These are phyloP conservation scores for Coregonus clupeaformis DNA, from an alignment of 2,113 vertebrate genomes.

Conservation along the genomic window DNA sequence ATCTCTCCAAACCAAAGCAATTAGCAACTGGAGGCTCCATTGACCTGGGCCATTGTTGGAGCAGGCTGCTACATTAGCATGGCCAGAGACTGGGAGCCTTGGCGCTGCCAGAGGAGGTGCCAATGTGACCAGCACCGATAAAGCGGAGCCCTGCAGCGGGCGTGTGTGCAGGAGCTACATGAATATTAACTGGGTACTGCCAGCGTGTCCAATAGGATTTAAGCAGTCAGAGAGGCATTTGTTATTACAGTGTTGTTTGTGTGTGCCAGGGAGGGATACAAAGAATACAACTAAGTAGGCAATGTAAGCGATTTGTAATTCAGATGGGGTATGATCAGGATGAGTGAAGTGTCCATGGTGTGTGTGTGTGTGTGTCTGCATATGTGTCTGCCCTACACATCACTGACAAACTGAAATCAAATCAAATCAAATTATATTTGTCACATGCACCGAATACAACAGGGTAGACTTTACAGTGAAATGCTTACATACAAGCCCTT, in stretches of 20 bases:
- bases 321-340: too few relatives aligned
- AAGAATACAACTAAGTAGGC: slow-evolving; percentile 10
- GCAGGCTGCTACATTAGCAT: slow-evolving; percentile 63
- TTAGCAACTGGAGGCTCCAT: slow-evolving; percentile 77
- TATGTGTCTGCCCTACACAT: too few relatives aligned
- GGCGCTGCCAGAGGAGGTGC: slow-evolving; percentile 53
- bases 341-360: too few relatives aligned
- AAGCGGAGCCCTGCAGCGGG: slow-evolving; percentile 52
- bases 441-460: too few relatives aligned
- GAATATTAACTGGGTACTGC: slow-evolving; percentile 44
- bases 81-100: slow-evolving; percentile 63
- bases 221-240: slow-evolving; percentile 30
- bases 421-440: too few relatives aligned
- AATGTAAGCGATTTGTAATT: slow-evolving; percentile 20
- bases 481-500: too few relatives aligned
- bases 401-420: too few relatives aligned
- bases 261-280: neutral
- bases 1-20: slow-evolving; percentile 74
- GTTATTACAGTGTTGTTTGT: slow-evolving; percentile 11
- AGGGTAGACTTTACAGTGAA: too few relatives aligned
- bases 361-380: too few relatives aligned
- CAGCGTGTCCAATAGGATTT: slow-evolving; percentile 42
- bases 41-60: slow-evolving; percentile 76
- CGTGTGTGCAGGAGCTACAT: slow-evolving; percentile 17
- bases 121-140: slow-evolving; percentile 77